Evolutionary conservation across 2,888 invertebrate species (phyloP), one percentile per base, ranked within the genome.

Genomic region (Pristionchus mayeri): DNA sequence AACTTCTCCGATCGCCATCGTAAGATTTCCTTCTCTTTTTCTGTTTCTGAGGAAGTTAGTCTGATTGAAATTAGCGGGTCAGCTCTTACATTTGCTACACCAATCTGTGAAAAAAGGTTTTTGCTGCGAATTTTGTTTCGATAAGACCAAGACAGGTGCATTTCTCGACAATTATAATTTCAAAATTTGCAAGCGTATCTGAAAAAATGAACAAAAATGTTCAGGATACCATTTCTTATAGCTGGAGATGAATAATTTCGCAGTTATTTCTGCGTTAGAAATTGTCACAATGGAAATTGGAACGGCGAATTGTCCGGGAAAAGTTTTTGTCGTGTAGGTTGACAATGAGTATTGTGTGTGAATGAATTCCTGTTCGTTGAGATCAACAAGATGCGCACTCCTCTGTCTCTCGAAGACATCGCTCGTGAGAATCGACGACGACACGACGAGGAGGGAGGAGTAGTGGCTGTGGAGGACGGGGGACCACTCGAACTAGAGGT

Each of bases 401-500:
- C 92, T 16, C 85, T 92, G 57, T 90, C 91, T 7, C 85, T 92
- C 27, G 92, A 92, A 85, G 92, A 92, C 48, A 92, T 92, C 34
- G 92, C 90, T 0, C 82, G 86, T 37, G 88, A 88, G 85, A 92
- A 92, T 87, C 84, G 92, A 37, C 85, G 87, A 83, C 86, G 90
- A 44, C 90, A 91, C 85, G 87, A 85, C 16, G 89, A 87, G 86
- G 89, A 88, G 21, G 87, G 87, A 16, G 85, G 86, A 7, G 79
- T 86, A 18, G 80, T 86, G n/a, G 84, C 86, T 21, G 71, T 24
- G 13, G 83, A 86, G n/a, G 87, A 87, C 50, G 85, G 85, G 40
- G 92, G 91, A 0, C 89, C 91, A 11, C 86, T 92, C 21, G 92
- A 92, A 80, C 84, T 92, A 50, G 92, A 97, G 93, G 96, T 96